phyloP scores from a whole-genome alignment of 2,113 vertebrate genomes.

The Rhombomys opimus region DNA sequence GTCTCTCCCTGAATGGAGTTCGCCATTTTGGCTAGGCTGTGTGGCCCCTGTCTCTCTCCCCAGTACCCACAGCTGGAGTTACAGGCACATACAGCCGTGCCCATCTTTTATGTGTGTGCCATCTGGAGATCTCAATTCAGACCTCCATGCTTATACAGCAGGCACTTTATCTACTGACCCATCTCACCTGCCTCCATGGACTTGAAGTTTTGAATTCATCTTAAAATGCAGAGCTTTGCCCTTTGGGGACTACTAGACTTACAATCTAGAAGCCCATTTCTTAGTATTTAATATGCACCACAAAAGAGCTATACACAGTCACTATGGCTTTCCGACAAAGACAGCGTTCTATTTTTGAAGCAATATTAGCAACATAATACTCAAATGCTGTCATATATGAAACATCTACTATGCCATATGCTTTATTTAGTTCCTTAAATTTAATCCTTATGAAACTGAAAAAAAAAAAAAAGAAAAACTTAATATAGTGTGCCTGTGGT shows the following conservation, averaged over 20 bases:
- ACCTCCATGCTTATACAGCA: not conserved
- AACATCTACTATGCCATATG: not conserved
- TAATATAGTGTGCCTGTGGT: not conserved
- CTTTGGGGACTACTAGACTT: not conserved
- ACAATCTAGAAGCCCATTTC: not conserved
- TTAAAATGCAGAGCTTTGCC: conserved; percentile 10
- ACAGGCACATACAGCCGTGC: too few relatives aligned
- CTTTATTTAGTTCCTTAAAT: not conserved
- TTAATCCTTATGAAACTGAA: conserved; percentile 10
- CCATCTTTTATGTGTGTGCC: not conserved
- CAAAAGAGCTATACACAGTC: not conserved
- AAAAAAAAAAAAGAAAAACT: not conserved
- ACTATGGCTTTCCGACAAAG: not conserved
- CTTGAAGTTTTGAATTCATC: not conserved
- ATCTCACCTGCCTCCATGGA: not conserved
- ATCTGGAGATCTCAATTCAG: not conserved
- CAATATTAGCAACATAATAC: conserved; percentile 2
- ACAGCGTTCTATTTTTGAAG: not conserved
- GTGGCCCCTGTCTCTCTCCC: too few relatives aligned
- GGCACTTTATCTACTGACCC: not conserved
- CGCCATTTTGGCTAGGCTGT: not conserved
- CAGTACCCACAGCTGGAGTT: not conserved
- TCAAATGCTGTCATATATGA: not conserved
- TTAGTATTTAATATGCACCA: not conserved
- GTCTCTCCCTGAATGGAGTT: not conserved